These are phyloP conservation scores for Psittacara wagleri DNA, from an alignment of 2,113 vertebrate species.

Conservation along the genomic window DNA sequence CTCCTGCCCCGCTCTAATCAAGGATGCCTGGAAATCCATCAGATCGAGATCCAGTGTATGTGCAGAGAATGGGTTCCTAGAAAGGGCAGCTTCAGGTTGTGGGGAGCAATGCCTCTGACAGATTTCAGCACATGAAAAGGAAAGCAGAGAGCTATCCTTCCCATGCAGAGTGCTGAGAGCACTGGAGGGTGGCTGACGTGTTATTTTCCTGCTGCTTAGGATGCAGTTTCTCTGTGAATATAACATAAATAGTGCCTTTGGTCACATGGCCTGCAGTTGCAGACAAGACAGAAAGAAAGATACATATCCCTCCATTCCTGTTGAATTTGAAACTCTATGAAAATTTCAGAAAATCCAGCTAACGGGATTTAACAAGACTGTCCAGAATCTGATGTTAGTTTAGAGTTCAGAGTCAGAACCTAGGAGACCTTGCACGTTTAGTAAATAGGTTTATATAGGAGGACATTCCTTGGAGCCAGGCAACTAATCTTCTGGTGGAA, in stretches of 20 bases:
- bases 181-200: not conserved
- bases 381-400: not conserved
- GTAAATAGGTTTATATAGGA: not conserved
- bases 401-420: not conserved
- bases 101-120: not conserved
- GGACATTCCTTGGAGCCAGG: not conserved
- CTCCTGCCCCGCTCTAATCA: not conserved
- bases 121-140: not conserved
- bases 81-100: not conserved
- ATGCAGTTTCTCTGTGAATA: not conserved
- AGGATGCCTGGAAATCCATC: not conserved
- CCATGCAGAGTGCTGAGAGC: not conserved
- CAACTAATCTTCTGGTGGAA: not conserved
- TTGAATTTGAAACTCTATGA: not conserved
- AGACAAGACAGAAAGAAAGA: not conserved
- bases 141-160: not conserved
- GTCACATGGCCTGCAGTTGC: not conserved
- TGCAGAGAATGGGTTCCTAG: accelerated
- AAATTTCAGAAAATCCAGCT: not conserved
- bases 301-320: not conserved
- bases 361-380: not conserved
- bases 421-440: not conserved
- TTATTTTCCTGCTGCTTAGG: not conserved
- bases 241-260: not conserved
- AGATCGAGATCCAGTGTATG: not conserved